Base-by-base conservation (phyloP, 2,797 vertebrate genomes). In the Microchirus variegatus region DNA sequence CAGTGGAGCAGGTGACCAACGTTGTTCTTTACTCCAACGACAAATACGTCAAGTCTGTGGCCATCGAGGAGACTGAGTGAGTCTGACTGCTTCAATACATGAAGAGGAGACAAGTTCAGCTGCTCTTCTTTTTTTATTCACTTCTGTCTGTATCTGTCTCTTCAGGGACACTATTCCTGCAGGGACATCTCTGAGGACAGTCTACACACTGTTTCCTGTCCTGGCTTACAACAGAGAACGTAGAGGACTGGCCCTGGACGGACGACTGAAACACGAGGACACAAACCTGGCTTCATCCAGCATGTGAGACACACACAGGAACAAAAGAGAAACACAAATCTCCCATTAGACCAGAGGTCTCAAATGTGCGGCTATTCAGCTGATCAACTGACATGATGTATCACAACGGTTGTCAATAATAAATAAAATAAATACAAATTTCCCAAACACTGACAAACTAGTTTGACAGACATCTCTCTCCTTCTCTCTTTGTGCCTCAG, bases 201-300 rank as follows among this genome's bases (percentile, higher is more conserved):
- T 91, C 0, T 93, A 95, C 73, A 91, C 73, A 0, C 89, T 99
- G 59, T n/a, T 92, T 49, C 97, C 97, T 14, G 73, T 94, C 63
- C 85, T 98, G 81, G 85, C 91, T 1, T 90, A 91, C 75, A 97
- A 95, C 85, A 90, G 88, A 2, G 91, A 96, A 9, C 90, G 90
- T 10, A 77, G 90, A 54, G 97, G 96, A 69, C 87, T 99, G 1
- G 96, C 96, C 1, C 85, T 98, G 79, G 97, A 99, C 3, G 97
- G 97, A 53, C 96, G 91, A 38, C 92, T 96, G 43, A 98, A 96
- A 70, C 94, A 98, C 0, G 95, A 97, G 59, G 97, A 98, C 78
- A 98, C 96, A 2, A 97, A 97, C 82, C 89, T 99, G 64, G 97
- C 97, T 53, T 98, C 97, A 16, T 95, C 95, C 59, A 97, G 94